Percentiles rank a stretch among this genome's conserved stretches.
Evolutionary conservation across 2,888 invertebrate species (phyloP).

Genomic region (Chrysopilus asiliformis): DNA sequence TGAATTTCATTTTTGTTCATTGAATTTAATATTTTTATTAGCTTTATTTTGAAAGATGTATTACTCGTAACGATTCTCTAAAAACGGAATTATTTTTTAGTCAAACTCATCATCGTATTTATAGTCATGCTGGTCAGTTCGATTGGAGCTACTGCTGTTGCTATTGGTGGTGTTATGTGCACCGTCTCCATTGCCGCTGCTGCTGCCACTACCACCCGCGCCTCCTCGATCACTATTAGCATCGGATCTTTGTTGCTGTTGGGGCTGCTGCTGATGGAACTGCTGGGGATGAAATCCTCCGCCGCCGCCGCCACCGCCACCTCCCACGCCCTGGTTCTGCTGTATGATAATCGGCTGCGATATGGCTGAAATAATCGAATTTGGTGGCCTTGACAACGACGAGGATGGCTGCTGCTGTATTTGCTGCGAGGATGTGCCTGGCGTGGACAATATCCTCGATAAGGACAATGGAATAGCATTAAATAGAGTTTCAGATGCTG

Average conservation of each 20-base stretch:
- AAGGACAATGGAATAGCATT: slow-evolving; percentile 9
- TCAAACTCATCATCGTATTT: slow-evolving; percentile 6
- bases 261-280: neutral
- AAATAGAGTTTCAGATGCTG: slow-evolving; percentile 4
- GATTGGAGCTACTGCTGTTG: too few relatives aligned
- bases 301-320: slow-evolving; percentile 7
- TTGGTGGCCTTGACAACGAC: too few relatives aligned
- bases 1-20: too few relatives aligned
- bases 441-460: slow-evolving; percentile 10
- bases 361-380: slow-evolving; percentile 10
- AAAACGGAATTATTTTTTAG: slow-evolving; percentile 1
- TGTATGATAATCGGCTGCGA: too few relatives aligned
- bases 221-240: neutral
- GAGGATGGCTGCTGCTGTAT: slow-evolving; percentile 5
- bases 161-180: slow-evolving; percentile 11
- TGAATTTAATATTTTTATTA: too few relatives aligned
- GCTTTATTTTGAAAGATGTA: too few relatives aligned
- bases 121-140: too few relatives aligned
- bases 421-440: slow-evolving; percentile 12
- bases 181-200: slow-evolving; percentile 9
- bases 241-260: neutral
- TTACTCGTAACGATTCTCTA: too few relatives aligned
- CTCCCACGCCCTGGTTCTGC: slow-evolving; percentile 4
- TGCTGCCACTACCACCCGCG: neutral
- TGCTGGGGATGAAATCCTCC: too few relatives aligned